Evolutionary conservation across 2,797 vertebrate genomes (phyloP).

Genomic region (Xiphophorus birchmanni): DNA sequence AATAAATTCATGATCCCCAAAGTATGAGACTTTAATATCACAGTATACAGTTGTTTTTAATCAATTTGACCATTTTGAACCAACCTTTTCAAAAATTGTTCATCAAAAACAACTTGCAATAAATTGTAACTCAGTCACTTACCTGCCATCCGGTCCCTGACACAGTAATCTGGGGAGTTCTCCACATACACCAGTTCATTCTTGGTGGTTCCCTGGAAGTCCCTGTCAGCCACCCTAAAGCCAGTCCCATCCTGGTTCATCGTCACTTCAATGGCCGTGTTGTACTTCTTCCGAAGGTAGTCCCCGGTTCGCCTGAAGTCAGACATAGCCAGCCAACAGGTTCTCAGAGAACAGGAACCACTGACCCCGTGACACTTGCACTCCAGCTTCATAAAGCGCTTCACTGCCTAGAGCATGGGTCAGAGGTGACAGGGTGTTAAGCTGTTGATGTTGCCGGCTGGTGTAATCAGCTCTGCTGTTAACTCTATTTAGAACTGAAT

Average conservation of each 20-base stretch:
- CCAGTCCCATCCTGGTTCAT: conserved; percentile 97
- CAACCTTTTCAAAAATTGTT: neutral
- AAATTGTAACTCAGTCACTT: conserved; percentile 17
- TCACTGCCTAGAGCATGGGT: conserved; percentile 88
- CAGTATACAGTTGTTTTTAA: neutral
- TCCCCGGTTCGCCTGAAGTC: conserved; percentile 95
- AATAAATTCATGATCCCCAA: neutral
- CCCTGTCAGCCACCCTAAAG: conserved; percentile 90
- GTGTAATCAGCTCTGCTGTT: conserved; percentile 34
- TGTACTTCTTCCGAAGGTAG: conserved; percentile 93
- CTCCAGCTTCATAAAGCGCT: conserved; percentile 97
- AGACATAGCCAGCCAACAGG: conserved; percentile 96
- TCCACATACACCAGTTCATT: conserved; percentile 97
- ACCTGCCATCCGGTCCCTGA: conserved; percentile 94
- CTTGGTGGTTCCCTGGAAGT: conserved; percentile 91
- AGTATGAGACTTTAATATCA: neutral
- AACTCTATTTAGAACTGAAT: neutral
- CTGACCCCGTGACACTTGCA: conserved; percentile 99
- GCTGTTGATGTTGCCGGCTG: conserved; percentile 41
- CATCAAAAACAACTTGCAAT: neutral
- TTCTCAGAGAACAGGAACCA: conserved; percentile 95
- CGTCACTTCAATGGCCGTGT: conserved; percentile 92
- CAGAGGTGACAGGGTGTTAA: conserved; percentile 69
- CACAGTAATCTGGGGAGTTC: conserved; percentile 96
- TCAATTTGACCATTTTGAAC: neutral